Percentiles rank a stretch among this genome's conserved stretches.
These are phyloP conservation scores for Sinotaia quadrata DNA, from an alignment of 2,888 invertebrate genomes.

Conservation along the genomic window DNA sequence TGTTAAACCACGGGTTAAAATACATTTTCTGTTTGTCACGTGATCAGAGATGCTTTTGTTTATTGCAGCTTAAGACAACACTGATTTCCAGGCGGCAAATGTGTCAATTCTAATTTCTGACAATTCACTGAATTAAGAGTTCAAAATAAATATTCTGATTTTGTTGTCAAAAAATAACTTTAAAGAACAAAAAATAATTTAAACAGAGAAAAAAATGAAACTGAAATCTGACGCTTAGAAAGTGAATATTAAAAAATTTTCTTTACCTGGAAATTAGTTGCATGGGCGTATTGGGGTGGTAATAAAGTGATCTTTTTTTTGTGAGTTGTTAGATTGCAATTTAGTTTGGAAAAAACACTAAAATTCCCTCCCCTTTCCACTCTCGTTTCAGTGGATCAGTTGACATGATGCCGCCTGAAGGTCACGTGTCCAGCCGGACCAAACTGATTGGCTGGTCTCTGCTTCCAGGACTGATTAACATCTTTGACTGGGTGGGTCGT, in stretches of 20 bases:
- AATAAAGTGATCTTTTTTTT: neutral
- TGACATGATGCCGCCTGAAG: constrained; percentile 42
- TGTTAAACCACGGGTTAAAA: no score
- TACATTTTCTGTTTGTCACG: no score
- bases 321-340: neutral
- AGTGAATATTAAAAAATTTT: neutral
- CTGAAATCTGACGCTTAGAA: neutral
- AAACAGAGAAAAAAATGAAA: neutral
- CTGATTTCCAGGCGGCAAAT: constrained; percentile 28
- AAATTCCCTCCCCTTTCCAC: constrained; percentile 30
- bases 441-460: constrained; percentile 20
- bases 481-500: constrained; percentile 8
- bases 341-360: neutral
- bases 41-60: no score
- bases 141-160: neutral
- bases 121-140: neutral
- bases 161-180: neutral
- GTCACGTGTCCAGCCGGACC: constrained; percentile 19
- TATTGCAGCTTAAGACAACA: no score
- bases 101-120: neutral
- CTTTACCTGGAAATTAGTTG: neutral
- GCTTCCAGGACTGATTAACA: neutral
- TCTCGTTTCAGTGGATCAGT: constrained; percentile 49
- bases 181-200: neutral
- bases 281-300: neutral